Conservation (phyloP, 30 jellyfish, hydroid and myxozoan genomes). For the Mastigias papua region DNA sequence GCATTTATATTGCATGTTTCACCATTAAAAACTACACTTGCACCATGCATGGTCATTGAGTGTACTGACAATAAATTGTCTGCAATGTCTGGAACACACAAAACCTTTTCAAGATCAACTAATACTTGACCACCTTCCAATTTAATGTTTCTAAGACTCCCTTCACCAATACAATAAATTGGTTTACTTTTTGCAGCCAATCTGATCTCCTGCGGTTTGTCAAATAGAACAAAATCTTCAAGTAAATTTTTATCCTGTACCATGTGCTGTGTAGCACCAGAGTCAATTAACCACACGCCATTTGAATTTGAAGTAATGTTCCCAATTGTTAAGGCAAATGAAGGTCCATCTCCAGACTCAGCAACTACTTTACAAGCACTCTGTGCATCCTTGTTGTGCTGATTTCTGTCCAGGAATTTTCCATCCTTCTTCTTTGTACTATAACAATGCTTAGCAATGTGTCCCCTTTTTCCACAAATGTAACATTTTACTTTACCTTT, state of each 20-base stretch:
- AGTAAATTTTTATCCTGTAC: slow-evolving; percentile 5
- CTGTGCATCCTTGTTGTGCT: background rate
- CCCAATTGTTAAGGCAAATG: background rate
- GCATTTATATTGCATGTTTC: slow-evolving; percentile 28
- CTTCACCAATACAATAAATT: slow-evolving; percentile 46
- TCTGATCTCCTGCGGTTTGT: background rate
- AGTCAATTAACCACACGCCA: slow-evolving; percentile 20
- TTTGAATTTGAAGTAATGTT: background rate
- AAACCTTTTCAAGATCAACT: slow-evolving; percentile 22
- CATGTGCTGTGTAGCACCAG: slow-evolving; percentile 21
- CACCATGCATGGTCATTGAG: slow-evolving; percentile 41
- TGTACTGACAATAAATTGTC: slow-evolving; percentile 38
- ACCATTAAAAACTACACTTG: slow-evolving; percentile 11
- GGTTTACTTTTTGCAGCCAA: slow-evolving; percentile 30
- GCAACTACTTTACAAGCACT: background rate
- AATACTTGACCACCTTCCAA: slow-evolving; percentile 39
- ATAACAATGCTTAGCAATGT: background rate
- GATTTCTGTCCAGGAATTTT: background rate
- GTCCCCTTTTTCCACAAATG: slow-evolving; percentile 10
- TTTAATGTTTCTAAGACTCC: slow-evolving; percentile 23
- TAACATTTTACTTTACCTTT: background rate
- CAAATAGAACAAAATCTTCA: background rate
- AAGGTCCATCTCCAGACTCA: background rate
- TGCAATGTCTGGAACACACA: slow-evolving; percentile 55
- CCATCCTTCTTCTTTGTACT: background rate